Base-by-base conservation (phyloP, 2,888 invertebrate genomes). In the Agrilus biguttatus region DNA sequence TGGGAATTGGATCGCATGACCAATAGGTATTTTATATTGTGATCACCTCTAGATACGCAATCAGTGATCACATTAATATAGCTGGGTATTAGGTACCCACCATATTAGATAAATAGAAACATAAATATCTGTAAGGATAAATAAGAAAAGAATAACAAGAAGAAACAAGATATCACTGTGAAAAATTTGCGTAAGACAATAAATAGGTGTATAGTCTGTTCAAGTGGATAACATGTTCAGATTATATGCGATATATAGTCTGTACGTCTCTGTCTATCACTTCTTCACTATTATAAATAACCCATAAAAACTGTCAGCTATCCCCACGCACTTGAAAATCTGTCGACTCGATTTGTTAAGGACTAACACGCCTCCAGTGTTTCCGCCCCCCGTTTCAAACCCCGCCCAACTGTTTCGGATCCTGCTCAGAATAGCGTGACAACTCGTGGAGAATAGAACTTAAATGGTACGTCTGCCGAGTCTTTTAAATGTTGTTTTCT, bases 101-200 rank as follows among this genome's bases (percentile, higher is more conserved):
- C 17, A 17, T 17, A 17, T 17, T 4, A 21, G 21, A 21, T 21
- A 21, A 21, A 21, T 21, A 21, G 21, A 21, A 21, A 21, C 21
- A 21, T 21, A 21, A 21, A 21, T 21, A 21, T 21, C 21, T 21
- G 21, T 2, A 6, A 21, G 21, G 7, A 21, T 17, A 17, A 17
- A 17, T 17, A 21, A 21, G 7, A 21, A 21, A 6, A 21, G 21
- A 21, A 6, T 21, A 21, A 21, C 33, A 41, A 43, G 43, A 43
- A 43, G 52, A 59, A 62, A 59, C 57, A 62, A 62, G 62, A 62
- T 59, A 57, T 62, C 60, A 60, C 50, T 48, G 48, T 53, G 51
- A 52, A 59, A 58, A 46, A 55, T 56, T 45, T 53, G 51, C 49
- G 47, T 51, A 46, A 55, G 55, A 56, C 54, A 51, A 54, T 56